These are phyloP conservation scores for Mechanitis mazaeus DNA, from an alignment of 2,888 invertebrate genomes.

Conservation along the genomic window DNA sequence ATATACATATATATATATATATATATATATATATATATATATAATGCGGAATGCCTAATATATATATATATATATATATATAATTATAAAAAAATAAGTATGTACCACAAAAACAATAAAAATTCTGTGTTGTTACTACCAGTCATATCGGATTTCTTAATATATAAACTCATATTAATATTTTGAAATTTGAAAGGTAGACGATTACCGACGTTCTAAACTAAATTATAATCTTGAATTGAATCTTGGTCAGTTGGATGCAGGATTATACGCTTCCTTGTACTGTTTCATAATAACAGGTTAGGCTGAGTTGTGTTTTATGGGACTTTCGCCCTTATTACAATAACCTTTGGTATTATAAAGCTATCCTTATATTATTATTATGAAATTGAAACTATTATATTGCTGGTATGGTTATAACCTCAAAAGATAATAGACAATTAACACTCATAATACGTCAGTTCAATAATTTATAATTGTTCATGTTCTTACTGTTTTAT, in stretches of 20 bases:
- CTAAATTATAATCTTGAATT: conserved; percentile 19
- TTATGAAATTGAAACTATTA: no score
- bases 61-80: no score
- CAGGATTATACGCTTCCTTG: conserved; percentile 24
- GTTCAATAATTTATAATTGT: no score
- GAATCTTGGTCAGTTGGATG: conserved; percentile 23
- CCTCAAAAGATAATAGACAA: background rate
- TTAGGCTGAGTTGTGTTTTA: background rate
- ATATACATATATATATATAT: no score
- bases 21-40: no score
- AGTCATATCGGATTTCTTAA: no score
- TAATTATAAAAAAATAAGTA: no score
- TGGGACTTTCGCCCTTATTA: conserved; percentile 1
- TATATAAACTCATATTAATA: conserved; percentile 1
- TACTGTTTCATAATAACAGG: conserved; percentile 18
- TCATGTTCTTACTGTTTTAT: no score
- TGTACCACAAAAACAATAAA: no score
- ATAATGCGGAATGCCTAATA: no score
- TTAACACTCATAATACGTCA: no score
- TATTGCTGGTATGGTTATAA: background rate
- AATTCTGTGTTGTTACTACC: no score
- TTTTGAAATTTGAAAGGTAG: conserved; percentile 11
- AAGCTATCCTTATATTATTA: background rate
- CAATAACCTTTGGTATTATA: background rate
- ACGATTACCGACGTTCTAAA: conserved; percentile 14